Evolutionary conservation across 2,797 vertebrate genomes (phyloP), one percentile per base, ranked within the genome.

Genomic region (Semaprochilodus insignis): DNA sequence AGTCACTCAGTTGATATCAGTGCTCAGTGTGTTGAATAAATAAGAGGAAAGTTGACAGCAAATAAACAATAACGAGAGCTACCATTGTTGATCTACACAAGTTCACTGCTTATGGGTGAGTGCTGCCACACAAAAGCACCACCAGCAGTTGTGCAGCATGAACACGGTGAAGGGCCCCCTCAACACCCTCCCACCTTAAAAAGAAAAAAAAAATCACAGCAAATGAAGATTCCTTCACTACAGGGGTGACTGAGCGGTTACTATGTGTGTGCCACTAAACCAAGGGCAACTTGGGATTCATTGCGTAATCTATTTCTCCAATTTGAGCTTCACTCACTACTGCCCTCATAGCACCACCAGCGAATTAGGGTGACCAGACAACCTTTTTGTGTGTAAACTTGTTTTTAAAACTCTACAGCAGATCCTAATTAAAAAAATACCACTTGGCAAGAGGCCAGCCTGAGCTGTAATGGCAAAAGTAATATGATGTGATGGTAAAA

Each of bases 251-350:
- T n/a, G 31, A n/a, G 65, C 19, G n/a, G 67, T n/a, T 48, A 70
- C 67, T 48, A 23, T 23, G 67, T 48, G 3, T 36, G 63, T 17
- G 63, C 14, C n/a, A 2, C 6, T 69, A n/a, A 44, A 48, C 36
- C 21, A n/a, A 21, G 17, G 36, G 19, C 0, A 14, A 10, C 67
- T 7, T 70, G 2, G 19, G 36, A 21, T 70, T 23, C 14, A 36
- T 21, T 40, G 34, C 10, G 2, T 67, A 67, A 66, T 66, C 57
- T 60, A 60, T 62, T 62, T 62, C 60, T 62, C 60, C 60, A 62
- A 27, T 62, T 31, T 27, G 62, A 27, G 62, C 25, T 66, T 66
- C 17, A 17, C 31, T 48, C 67, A 44, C 21, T 21, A n/a, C 19
- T 70, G 67, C 36, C 67, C 31, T 44, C 36, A 48, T 70, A 8